Conservation (phyloP, 1,140 invertebrate genomes). For the Bradynema listronoti region DNA sequence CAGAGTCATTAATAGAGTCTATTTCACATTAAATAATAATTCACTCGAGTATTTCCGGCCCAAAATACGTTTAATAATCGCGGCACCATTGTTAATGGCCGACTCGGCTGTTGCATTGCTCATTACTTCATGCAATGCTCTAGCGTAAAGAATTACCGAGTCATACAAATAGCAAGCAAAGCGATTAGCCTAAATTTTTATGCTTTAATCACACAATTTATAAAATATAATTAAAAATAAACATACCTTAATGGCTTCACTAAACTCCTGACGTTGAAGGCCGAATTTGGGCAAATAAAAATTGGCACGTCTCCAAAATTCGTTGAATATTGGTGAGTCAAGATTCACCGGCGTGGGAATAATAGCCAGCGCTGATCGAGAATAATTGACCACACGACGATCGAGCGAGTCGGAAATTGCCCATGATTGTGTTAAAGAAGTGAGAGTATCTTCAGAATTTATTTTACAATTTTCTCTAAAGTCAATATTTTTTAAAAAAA, state of each 20-base stretch:
- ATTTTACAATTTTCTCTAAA: background rate
- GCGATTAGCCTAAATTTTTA: slow-evolving; percentile 70
- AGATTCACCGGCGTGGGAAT: slow-evolving; percentile 55
- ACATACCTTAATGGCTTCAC: slow-evolving; percentile 60
- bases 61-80: slow-evolving; percentile 68
- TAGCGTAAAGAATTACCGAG: slow-evolving; percentile 82
- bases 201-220: background rate
- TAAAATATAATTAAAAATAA: background rate
- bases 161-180: slow-evolving; percentile 93
- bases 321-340: slow-evolving; percentile 23
- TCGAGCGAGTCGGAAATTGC: slow-evolving; percentile 37
- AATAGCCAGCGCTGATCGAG: slow-evolving; percentile 33
- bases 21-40: slow-evolving; percentile 63
- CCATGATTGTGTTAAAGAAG: slow-evolving; percentile 39
- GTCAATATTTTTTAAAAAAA: slow-evolving; percentile 63
- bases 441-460: slow-evolving; percentile 38
- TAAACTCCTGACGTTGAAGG: slow-evolving; percentile 27
- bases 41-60: slow-evolving; percentile 67
- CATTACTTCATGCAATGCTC: slow-evolving; percentile 72
- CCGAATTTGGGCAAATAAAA: slow-evolving; percentile 47
- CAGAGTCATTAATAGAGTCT: background rate
- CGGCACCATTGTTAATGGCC: slow-evolving; percentile 66
- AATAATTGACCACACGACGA: slow-evolving; percentile 45
- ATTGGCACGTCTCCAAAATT: slow-evolving; percentile 49
- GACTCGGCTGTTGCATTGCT: slow-evolving; percentile 64